These are phyloP conservation scores for Callorhinus ursinus DNA, from an alignment of 2,113 vertebrate species.

Conservation along the genomic window DNA sequence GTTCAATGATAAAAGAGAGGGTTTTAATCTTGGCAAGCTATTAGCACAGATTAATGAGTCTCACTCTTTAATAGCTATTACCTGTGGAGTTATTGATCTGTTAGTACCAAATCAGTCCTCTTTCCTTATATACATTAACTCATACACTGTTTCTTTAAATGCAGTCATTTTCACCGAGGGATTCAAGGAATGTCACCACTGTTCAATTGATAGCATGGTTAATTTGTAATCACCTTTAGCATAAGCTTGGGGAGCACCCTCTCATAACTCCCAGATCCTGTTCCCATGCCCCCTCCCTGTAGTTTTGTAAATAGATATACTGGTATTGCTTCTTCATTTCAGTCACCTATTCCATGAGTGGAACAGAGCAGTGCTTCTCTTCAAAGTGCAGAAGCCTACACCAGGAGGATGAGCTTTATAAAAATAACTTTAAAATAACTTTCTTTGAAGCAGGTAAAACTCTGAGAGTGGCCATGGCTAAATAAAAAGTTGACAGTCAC, in stretches of 20 bases:
- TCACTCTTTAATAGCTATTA: background rate
- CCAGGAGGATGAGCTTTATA: background rate
- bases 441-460: background rate
- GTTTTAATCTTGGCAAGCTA: background rate
- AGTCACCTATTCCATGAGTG: background rate
- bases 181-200: background rate
- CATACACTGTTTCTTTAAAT: background rate
- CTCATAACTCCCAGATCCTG: background rate
- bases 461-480: background rate
- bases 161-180: background rate
- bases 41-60: background rate
- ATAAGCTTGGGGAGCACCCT: background rate
- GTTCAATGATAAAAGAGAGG: background rate
- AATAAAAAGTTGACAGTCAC: background rate
- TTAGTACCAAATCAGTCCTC: background rate
- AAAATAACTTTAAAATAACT: background rate
- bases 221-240: background rate
- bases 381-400: background rate
- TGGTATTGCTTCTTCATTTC: background rate
- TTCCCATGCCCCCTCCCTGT: background rate
- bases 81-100: background rate
- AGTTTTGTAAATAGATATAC: background rate
- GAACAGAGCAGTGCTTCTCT: background rate
- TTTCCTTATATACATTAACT: background rate
- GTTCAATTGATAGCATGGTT: fast-evolving